phyloP scores from a whole-genome alignment of 37 sponge, comb jelly and placozoan species.

The Haliclona indistincta region DNA sequence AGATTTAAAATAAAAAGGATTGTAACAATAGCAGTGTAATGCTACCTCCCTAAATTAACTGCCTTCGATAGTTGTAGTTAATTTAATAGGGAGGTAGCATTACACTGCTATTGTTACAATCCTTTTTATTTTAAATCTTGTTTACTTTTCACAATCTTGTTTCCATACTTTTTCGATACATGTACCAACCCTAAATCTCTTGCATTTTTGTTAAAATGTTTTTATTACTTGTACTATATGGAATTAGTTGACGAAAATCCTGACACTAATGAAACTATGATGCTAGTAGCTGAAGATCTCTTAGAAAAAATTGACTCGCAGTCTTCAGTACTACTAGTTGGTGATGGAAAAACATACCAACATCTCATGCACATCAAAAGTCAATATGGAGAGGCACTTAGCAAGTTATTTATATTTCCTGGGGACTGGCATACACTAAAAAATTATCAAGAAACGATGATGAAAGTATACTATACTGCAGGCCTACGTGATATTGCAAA shows the following conservation, averaged over 20 bases:
- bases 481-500: background rate
- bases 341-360: conserved; percentile 41
- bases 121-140: too few relatives aligned
- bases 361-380: conserved; percentile 37
- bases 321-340: conserved; percentile 20
- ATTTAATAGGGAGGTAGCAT: too few relatives aligned
- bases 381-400: background rate
- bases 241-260: conserved; percentile 36
- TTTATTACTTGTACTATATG: too few relatives aligned
- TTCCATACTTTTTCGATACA: too few relatives aligned
- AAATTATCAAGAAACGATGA: conserved; percentile 9
- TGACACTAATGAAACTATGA: conserved; percentile 29
- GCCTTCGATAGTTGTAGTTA: too few relatives aligned
- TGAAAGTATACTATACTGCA: conserved; percentile 34
- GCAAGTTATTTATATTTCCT: conserved; percentile 11
- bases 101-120: too few relatives aligned
- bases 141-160: too few relatives aligned
- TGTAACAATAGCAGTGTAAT: too few relatives aligned
- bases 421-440: conserved; percentile 27
- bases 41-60: too few relatives aligned
- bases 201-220: too few relatives aligned
- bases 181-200: too few relatives aligned
- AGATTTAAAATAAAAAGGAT: too few relatives aligned
- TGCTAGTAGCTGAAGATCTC: conserved; percentile 9
- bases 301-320: background rate